Evolutionary conservation across 1,140 invertebrate species (phyloP), one percentile per base, ranked within the genome.

Genomic region (Cyclargus thomasi): DNA sequence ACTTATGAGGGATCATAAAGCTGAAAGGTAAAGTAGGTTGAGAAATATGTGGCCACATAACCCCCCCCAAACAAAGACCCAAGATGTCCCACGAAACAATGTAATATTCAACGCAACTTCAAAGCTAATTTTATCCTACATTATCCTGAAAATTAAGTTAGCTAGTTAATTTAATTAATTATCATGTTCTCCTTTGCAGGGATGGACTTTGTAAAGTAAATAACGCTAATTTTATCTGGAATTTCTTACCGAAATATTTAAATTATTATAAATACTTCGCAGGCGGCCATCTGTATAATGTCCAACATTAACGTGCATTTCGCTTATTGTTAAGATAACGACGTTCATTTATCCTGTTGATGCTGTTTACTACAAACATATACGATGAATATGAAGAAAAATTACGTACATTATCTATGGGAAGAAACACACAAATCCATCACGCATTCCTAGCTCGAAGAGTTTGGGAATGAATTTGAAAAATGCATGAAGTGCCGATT

Each of bases 1-100:
- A 16, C 39, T 47, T 47, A 47, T 47, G 39, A 47, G 39, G 39
- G 39, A 47, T 47, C 39, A 47, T 47, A 47, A 47, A 47, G 39
- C 39, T 47, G 39, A 47, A 47, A 47, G 39, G 39, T 47, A 47
- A 47, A 47, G 1, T 14, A 47, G 39, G 39, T 47, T 47, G 39
- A 47, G 39, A 16, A 47, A 47, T 47, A 47, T 47, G 39, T 47
- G 39, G 39, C 11, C 11, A 47, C 39, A 16, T 47, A 47, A 47
- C 39, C 39, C 29, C 3, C 29, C 29, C 39, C 39, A 47, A 47
- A 47, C 14, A 47, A 47, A 47, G 39, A 14, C 39, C 39, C 39
- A 47, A 47, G 39, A 47, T 47, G 39, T 47, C 39, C 39, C 6
- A 47, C 39, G 39, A 47, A 47, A 47, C 39, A 47, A 47, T 47